Evolutionary conservation across 2,797 vertebrate genomes (phyloP), one percentile per base, ranked within the genome.

Genomic region (Choloepus didactylus): DNA sequence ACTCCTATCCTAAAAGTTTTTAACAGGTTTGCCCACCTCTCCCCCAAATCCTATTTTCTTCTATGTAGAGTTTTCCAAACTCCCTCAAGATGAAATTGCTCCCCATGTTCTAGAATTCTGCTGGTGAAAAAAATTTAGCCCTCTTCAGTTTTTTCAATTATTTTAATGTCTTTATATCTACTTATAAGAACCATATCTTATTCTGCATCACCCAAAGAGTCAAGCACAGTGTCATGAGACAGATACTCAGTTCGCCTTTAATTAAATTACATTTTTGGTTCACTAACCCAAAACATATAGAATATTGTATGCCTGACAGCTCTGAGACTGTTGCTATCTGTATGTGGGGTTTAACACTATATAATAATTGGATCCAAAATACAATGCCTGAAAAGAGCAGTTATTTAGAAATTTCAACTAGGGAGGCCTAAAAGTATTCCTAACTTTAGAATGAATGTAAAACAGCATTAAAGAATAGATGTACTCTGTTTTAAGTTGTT

Each of bases 321-420:
- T 35, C 64, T 56, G 11, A 75, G 66, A 89, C 41, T 14, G 31
- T 2, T 73, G 15, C 41, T 87, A 69, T 72, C 35, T 93, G 5
- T 69, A 66, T 59, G 23, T 72, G 21, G 27, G 41, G 59, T 59
- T 87, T 46, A 56, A 93, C n/a, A 51, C 56, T 91, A 41, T 7
- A 19, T 12, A 67, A 83, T 44, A 93, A 70, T 84, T 11, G 72
- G n/a, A 88, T 2, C 19, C 41, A 76, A 89, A 81, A 87, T 35
- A 18, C 75, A 54, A 90, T 84, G 66, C 41, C 49, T 93, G 9
- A 70, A 84, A 82, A 93, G 41, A 19, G 25, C 7, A 54, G 5
- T 79, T 70, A 82, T 72, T 90, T 94, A 72, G 11, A 77, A 87
- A 81, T 83, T 86, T 95, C 67, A 92, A 87, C 54, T 89, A 92